Evolutionary conservation across 2,888 invertebrate genomes (phyloP), one percentile per base, ranked within the genome.

Genomic region (Ennomos quercinarius): DNA sequence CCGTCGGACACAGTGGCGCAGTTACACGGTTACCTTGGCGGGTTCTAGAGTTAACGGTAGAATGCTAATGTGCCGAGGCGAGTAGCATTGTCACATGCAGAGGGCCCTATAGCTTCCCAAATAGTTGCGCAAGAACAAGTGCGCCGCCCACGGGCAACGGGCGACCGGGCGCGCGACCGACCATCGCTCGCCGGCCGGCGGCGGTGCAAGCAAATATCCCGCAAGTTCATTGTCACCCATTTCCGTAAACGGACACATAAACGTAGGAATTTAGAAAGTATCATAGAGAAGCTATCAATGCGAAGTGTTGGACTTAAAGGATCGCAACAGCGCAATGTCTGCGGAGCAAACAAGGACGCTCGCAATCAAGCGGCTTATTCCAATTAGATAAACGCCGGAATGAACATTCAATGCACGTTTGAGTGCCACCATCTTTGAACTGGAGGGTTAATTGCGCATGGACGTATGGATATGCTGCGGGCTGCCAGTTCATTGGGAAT

Each of bases 221-320:
- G 76, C 87, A 91, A 87, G 89, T 90, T 91, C 91, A 91, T 85
- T 89, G 89, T 88, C 89, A 83, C 81, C 69, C 65, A 67, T 69
- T 67, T 66, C 69, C 67, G 64, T 70, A 63, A 53, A 66, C 64
- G 54, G 57, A 63, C 58, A 62, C 59, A 57, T 61, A 65, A 62
- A 62, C 57, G 58, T 52, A 61, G 61, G 63, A 63, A 66, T 67
- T 66, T 68, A 65, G 67, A 67, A 65, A 69, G 67, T 59, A 65
- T 62, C 54, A 42, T 51, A 47, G 51, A 44, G 5, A 8, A 51
- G 10, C n/a, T 17, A 17, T 27, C 39, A 34, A 9, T 41, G 35
- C 38, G 10, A 45, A 54, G 40, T 42, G 39, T 17, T 42, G 39
- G 10, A 35, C 44, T 46, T 50, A 42, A 57, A 54, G 54, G 59